Conservation (phyloP, 35 echinoderm and acorn worm genomes). For the Ophiothrix spiculata region DNA sequence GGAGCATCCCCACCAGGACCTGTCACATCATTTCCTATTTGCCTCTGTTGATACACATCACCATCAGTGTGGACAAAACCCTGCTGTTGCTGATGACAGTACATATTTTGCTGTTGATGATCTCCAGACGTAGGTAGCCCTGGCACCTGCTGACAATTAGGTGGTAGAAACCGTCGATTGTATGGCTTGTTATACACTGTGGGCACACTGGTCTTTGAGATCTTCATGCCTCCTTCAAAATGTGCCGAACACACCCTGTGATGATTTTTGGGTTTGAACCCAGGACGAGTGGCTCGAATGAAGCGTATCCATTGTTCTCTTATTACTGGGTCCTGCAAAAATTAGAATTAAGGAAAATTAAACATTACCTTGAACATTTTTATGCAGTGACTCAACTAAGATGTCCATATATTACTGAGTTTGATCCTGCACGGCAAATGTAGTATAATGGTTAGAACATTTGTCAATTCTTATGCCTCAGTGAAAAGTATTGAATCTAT, state of each 20-base stretch:
- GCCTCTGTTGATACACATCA: not conserved
- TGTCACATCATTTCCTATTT: not conserved
- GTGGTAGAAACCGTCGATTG: not conserved
- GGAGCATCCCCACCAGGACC: not conserved
- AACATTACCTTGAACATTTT: too few relatives aligned
- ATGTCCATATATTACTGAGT: too few relatives aligned
- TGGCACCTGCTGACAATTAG: not conserved
- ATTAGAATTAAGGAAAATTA: too few relatives aligned
- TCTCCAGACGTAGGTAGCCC: not conserved
- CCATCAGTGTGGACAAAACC: not conserved
- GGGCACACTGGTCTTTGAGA: not conserved
- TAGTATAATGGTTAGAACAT: too few relatives aligned
- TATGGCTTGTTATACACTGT: not conserved
- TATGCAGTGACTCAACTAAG: too few relatives aligned
- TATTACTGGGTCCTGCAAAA: not conserved
- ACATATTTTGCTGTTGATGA: not conserved
- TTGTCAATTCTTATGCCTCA: too few relatives aligned
- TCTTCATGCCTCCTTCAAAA: conserved; percentile 1
- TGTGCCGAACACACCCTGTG: not conserved
- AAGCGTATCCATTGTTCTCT: not conserved
- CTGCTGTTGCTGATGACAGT: not conserved
- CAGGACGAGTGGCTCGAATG: not conserved
- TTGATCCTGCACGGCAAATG: too few relatives aligned
- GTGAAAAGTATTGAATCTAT: too few relatives aligned
- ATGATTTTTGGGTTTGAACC: not conserved